Evolutionary conservation across 2,113 vertebrate genomes (phyloP).

Genomic region (Oreochromis spilurus): DNA sequence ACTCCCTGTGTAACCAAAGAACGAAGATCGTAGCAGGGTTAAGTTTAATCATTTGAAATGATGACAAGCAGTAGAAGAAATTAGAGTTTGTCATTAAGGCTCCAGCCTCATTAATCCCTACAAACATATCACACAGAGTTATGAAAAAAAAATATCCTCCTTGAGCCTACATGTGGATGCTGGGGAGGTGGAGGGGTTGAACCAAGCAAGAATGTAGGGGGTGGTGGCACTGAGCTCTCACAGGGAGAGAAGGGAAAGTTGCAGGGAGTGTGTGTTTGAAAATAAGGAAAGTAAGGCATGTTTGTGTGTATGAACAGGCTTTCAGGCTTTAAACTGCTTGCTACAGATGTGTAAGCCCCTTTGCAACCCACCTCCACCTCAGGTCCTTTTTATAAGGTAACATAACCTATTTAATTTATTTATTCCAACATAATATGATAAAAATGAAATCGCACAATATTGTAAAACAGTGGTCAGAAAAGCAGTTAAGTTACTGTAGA

Average conservation of each 20-base stretch:
- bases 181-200: neutral
- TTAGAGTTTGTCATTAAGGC: neutral
- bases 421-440: too few relatives aligned
- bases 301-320: too few relatives aligned
- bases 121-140: neutral
- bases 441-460: too few relatives aligned
- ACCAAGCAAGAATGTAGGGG: neutral
- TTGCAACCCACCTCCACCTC: too few relatives aligned
- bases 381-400: too few relatives aligned
- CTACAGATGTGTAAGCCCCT: too few relatives aligned
- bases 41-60: neutral
- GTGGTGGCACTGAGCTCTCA: too few relatives aligned
- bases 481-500: neutral
- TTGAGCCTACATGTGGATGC: neutral
- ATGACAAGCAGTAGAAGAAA: neutral
- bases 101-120: neutral
- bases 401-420: too few relatives aligned
- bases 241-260: too few relatives aligned
- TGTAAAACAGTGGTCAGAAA: neutral
- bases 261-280: too few relatives aligned
- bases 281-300: too few relatives aligned
- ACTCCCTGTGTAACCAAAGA: neutral
- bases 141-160: neutral
- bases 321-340: too few relatives aligned
- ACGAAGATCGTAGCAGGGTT: rapidly evolving